Evolutionary conservation across 2,113 vertebrate genomes (phyloP).

Genomic region (Seriola aureovittata): DNA sequence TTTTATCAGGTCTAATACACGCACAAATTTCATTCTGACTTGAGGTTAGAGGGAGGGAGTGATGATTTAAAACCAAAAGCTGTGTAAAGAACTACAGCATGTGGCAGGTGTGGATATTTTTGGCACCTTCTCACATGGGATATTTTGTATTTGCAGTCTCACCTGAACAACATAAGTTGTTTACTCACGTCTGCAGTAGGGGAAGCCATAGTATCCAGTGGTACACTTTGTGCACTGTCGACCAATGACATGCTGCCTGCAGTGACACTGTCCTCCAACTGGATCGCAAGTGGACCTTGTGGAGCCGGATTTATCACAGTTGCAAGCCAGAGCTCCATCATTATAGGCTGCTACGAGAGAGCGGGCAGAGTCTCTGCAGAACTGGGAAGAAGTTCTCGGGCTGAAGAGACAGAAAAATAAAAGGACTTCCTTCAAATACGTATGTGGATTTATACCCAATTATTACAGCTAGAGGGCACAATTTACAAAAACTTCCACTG

Average conservation of each 20-base stretch:
- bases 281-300: slow-evolving; percentile 81
- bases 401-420: slow-evolving; percentile 74
- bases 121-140: neutral
- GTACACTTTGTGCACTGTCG: slow-evolving; percentile 89
- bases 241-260: slow-evolving; percentile 88
- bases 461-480: slow-evolving; percentile 64
- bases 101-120: neutral
- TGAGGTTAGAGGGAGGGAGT: neutral
- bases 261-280: slow-evolving; percentile 90
- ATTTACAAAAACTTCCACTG: slow-evolving; percentile 41
- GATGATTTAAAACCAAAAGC: neutral
- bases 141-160: neutral
- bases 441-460: neutral
- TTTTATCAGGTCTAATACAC: neutral
- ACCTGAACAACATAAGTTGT: neutral
- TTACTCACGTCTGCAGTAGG: slow-evolving; percentile 91
- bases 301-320: slow-evolving; percentile 87
- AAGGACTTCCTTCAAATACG: neutral
- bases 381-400: slow-evolving; percentile 81
- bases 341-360: slow-evolving; percentile 91
- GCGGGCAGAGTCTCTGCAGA: slow-evolving; percentile 88
- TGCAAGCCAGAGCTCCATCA: slow-evolving; percentile 89
- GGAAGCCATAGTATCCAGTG: slow-evolving; percentile 92
- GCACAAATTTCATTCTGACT: neutral
- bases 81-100: neutral